Evolutionary conservation across 1,140 invertebrate species (phyloP), one percentile per base, ranked within the genome.

Genomic region (Phymorhynchus buccinoides): DNA sequence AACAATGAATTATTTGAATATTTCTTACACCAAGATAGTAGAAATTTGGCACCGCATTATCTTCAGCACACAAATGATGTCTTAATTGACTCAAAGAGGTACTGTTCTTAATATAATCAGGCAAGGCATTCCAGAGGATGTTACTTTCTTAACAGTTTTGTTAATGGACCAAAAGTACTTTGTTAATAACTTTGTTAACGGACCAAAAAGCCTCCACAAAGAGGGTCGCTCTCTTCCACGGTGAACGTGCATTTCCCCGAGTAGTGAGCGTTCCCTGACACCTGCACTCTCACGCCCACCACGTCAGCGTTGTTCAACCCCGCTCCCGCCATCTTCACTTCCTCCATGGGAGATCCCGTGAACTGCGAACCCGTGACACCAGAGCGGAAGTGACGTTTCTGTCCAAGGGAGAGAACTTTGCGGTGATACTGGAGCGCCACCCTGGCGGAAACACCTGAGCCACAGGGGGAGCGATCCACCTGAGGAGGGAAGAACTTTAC

Each of bases 391-490:
- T 56, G 80, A 27, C 89, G 87, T 41, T 14, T 85, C 71, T 93
- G 90, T 56, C 87, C 84, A 14, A 92, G 79, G 32, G 84, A 66
- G 35, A 93, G 86, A 39, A 86, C 84, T 22, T 89, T 86, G 68
- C 88, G 90, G 32, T 80, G 81, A 71, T 88, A 91, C 86, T 91
- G 90, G 18, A 92, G 87, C 48, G 93, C 92, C 30, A 92, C 86
- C 41, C 93, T 87, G 22, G 92, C 92, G 7, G 92, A 89, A 0
- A 89, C 88, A 12, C 92, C 93, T 0, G 93, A 93, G 1, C 93
- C 92, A 80, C 89, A 90, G 1, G 93, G 92, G 39, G 91, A 89
- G 52, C 93, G 87, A 78, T 93, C 92, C 7, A 93, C 90, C 92
- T 93, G 88, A 6, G n/a, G n/a, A n/a, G 1, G 12, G 22, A 22